Evolutionary conservation across 2,113 vertebrate species (phyloP), one percentile per base, ranked within the genome.

Genomic region (Anhinga rufa): DNA sequence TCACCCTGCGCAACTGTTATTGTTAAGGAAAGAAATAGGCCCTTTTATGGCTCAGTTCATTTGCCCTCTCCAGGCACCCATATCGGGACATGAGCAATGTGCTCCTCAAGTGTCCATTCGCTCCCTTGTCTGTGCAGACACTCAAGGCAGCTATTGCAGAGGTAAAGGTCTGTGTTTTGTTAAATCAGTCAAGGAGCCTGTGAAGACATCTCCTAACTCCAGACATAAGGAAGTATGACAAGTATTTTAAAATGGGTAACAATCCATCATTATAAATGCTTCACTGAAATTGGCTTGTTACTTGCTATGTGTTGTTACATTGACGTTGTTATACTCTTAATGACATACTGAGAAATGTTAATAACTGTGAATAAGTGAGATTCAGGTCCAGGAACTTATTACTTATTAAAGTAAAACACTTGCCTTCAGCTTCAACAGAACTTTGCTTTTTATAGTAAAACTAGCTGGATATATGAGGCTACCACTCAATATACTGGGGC

Each of bases 201-300:
- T 76, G 77, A 84, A 71, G 88, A 74, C 75, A 60, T 52, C 82
- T 88, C 49, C 72, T 66, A 81, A 60, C 65, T 88, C 40, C 65
- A 93, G 88, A 55, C 34, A 21, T 72, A 72, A 93, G 76, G 60
- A 94, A 60, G 40, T 44, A 91, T 93, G 95, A 46, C 65, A 93
- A 89, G 65, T 82, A 89, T 93, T 95, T 95, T 52, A 54, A 91
- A 91, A 83, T 29, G 65, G 38, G 28, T 86, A 82, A 44, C 60
- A 76, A 82, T 94, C 69, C 8, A 4, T 96, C 72, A 51, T 65
- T 93, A 52, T 68, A 90, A 93, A 88, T 42, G 8, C 92, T 88
- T 92, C 42, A 61, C 57, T 65, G 65, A 86, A 89, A 61, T 17
- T 16, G 60, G 40, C 88, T 93, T 88, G 79, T 78, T 86, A 71